These are phyloP conservation scores for Pristionchus entomophagus DNA, from an alignment of 2,888 invertebrate species.

Conservation along the genomic window DNA sequence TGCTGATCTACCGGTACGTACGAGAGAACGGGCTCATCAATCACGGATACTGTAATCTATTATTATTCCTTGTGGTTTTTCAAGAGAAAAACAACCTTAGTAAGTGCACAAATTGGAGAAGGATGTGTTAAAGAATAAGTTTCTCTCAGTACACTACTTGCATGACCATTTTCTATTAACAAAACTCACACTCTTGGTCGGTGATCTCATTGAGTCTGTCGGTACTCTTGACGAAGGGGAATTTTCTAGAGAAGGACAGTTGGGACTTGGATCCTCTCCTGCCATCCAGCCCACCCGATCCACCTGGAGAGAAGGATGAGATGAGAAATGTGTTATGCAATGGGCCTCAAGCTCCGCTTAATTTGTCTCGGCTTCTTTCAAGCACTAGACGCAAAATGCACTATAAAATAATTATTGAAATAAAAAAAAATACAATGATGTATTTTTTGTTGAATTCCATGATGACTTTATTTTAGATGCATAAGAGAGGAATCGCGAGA, in stretches of 20 bases:
- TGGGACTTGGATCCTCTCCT: conserved; percentile 86
- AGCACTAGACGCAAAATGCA: background rate
- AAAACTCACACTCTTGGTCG: conserved; percentile 93
- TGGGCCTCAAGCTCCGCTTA: too few species aligned
- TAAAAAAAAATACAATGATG: background rate
- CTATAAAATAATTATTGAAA: background rate
- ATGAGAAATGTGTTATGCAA: background rate
- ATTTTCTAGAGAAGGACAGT: conserved; percentile 96
- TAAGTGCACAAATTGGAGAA: background rate
- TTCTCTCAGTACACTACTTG: conserved; percentile 9
- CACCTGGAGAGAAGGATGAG: background rate
- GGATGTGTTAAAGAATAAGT: background rate
- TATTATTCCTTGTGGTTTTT: background rate
- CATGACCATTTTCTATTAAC: background rate
- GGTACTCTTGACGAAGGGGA: conserved; percentile 99
- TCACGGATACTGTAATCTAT: conserved; percentile 53
- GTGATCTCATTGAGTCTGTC: conserved; percentile 91
- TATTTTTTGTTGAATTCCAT: background rate
- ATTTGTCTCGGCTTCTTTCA: too few species aligned
- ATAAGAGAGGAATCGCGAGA: too few species aligned
- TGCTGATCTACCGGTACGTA: conserved; percentile 98
- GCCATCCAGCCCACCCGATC: conserved; percentile 59
- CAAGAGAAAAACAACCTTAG: background rate
- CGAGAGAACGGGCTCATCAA: conserved; percentile 81
- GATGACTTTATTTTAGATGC: background rate